These are phyloP conservation scores for Anagrus nilaparvatae DNA, from an alignment of 1,140 invertebrate species.

Conservation along the genomic window DNA sequence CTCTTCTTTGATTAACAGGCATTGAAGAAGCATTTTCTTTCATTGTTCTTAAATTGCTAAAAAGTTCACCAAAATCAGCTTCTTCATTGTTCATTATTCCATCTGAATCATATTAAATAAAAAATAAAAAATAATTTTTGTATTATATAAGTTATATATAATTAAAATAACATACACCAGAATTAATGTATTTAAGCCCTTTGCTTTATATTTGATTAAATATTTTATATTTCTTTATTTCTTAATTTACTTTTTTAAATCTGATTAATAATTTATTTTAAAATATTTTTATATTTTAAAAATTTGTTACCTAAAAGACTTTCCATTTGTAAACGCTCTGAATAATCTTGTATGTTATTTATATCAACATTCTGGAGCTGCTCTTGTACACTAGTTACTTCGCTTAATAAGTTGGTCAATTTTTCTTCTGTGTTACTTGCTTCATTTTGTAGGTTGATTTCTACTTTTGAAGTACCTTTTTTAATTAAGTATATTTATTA, in stretches of 20 bases:
- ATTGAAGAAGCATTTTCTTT: conserved; percentile 57
- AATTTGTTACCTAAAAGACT: conserved; percentile 29
- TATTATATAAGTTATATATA: conserved; percentile 4
- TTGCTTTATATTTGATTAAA: neutral
- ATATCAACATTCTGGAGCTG: conserved; percentile 33
- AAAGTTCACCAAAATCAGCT: conserved; percentile 52
- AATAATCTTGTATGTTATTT: conserved; percentile 18
- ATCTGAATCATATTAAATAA: conserved; percentile 27
- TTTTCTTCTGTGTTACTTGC: conserved; percentile 18
- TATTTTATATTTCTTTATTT: neutral
- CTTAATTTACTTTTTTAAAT: too few relatives aligned
- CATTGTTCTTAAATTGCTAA: conserved; percentile 52
- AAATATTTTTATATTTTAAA: conserved; percentile 5
- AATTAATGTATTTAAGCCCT: conserved; percentile 2
- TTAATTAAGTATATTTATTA: too few relatives aligned
- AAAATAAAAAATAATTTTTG: conserved; percentile 2
- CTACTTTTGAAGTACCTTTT: too few relatives aligned
- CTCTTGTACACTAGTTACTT: conserved; percentile 29
- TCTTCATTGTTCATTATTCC: conserved; percentile 40
- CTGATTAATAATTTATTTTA: neutral
- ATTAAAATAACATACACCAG: neutral
- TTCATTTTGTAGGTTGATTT: too few relatives aligned
- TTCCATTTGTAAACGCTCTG: conserved; percentile 28
- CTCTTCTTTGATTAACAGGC: conserved; percentile 52
- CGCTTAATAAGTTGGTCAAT: conserved; percentile 12